A percentile compares a stretch with the other conserved stretches of the same genome.
phyloP scores from a whole-genome alignment of 2,797 vertebrate genomes.

The Manis crassicaudata region DNA sequence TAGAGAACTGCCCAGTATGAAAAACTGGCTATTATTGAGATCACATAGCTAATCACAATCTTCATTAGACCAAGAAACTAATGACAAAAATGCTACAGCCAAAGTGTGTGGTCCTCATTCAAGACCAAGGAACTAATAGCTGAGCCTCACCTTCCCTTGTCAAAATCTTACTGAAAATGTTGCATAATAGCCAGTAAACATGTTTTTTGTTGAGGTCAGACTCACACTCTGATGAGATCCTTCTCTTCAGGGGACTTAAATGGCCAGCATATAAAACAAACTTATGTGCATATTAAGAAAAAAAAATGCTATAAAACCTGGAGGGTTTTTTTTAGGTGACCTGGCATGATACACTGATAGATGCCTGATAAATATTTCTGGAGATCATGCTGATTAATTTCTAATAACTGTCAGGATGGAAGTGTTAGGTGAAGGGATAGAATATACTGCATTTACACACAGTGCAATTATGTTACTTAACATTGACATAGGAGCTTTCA shows the following conservation, averaged over 20 bases:
- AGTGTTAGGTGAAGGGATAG: neutral
- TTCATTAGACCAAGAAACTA: neutral
- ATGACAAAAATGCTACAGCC: neutral
- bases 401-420: neutral
- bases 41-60: neutral
- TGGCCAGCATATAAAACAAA: neutral
- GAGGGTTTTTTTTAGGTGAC: neutral
- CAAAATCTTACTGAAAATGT: neutral
- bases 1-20: neutral
- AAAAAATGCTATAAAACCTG: neutral
- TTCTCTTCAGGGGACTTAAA: neutral
- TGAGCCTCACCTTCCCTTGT: neutral
- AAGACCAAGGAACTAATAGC: neutral
- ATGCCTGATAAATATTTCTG: neutral
- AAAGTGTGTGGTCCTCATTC: neutral
- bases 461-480: neutral
- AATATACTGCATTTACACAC: neutral
- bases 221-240: neutral
- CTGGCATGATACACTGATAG: neutral
- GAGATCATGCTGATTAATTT: neutral
- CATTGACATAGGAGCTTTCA: neutral
- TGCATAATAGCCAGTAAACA: neutral
- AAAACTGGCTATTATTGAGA: neutral
- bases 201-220: neutral
- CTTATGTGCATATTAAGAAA: neutral